These are phyloP conservation scores for Carassius carassius DNA, from an alignment of 2,113 vertebrate genomes.

Conservation along the genomic window DNA sequence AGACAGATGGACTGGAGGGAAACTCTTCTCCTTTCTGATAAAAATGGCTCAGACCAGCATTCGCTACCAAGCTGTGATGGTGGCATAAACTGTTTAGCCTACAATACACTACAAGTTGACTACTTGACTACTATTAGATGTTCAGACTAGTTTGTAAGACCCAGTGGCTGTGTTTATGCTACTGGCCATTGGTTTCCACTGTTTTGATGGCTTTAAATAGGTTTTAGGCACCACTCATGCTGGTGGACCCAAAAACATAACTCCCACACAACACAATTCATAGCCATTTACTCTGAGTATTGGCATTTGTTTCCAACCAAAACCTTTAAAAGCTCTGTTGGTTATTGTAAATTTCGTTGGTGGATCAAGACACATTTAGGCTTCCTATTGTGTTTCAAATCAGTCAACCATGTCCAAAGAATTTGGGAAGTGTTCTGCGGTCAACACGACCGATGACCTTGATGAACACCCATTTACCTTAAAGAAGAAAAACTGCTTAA, in stretches of 20 bases:
- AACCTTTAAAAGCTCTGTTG: not conserved
- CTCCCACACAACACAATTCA: not conserved
- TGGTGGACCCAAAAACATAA: not conserved
- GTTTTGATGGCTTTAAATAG: not conserved
- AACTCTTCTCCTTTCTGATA: not conserved
- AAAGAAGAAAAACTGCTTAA: not conserved
- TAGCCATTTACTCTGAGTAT: not conserved
- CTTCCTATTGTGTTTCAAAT: not conserved
- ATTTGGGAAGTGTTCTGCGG: not conserved
- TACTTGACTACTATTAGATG: no score
- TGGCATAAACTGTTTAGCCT: no score
- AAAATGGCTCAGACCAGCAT: not conserved
- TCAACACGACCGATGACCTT: no score
- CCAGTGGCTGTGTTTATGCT: not conserved
- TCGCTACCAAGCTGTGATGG: not conserved
- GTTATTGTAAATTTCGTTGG: not conserved
- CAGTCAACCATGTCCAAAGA: not conserved
- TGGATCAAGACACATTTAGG: not conserved
- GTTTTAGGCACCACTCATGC: not conserved
- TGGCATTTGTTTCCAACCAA: not conserved
- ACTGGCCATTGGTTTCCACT: not conserved
- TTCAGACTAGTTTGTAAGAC: no score
- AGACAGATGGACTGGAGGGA: conserved; percentile 9
- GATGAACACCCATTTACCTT: not conserved
- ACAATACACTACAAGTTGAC: no score